phyloP scores from a whole-genome alignment of 2,888 invertebrate species.

The Phymatocera aterrima region DNA sequence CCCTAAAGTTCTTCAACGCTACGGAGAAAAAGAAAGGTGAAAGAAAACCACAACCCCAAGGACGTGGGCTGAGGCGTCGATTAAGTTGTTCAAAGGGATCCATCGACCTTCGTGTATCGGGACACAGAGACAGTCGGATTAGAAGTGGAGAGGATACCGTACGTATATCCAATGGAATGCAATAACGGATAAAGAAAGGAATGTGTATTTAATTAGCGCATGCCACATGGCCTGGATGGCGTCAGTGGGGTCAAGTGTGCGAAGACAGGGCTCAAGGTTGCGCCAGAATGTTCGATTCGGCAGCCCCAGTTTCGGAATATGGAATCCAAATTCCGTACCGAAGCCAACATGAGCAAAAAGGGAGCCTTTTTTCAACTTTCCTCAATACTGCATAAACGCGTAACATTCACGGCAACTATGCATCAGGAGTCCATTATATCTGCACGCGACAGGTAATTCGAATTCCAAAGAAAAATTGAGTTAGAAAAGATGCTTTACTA shows the following conservation, averaged over 20 bases:
- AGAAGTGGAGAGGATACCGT: background rate
- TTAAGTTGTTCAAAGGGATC: slow-evolving; percentile 6
- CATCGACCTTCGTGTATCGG: background rate
- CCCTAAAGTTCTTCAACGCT: background rate
- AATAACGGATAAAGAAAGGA: background rate
- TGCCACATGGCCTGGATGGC: background rate
- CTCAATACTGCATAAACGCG: background rate
- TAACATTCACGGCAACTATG: background rate
- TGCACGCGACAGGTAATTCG: background rate
- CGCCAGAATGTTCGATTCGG: no score
- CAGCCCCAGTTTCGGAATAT: no score
- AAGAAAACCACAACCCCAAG: background rate
- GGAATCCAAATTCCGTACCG: no score
- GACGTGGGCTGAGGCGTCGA: background rate
- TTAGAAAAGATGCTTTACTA: background rate
- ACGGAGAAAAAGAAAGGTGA: background rate
- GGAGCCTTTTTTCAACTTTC: background rate
- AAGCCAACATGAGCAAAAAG: background rate
- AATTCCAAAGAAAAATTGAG: background rate
- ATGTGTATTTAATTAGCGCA: slow-evolving; percentile 6
- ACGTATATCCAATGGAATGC: background rate
- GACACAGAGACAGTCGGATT: background rate
- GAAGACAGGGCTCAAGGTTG: no score
- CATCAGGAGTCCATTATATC: background rate
- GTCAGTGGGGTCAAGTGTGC: no score